Conservation (phyloP, 2,113 vertebrate genomes). For the Platycercus adscitus region DNA sequence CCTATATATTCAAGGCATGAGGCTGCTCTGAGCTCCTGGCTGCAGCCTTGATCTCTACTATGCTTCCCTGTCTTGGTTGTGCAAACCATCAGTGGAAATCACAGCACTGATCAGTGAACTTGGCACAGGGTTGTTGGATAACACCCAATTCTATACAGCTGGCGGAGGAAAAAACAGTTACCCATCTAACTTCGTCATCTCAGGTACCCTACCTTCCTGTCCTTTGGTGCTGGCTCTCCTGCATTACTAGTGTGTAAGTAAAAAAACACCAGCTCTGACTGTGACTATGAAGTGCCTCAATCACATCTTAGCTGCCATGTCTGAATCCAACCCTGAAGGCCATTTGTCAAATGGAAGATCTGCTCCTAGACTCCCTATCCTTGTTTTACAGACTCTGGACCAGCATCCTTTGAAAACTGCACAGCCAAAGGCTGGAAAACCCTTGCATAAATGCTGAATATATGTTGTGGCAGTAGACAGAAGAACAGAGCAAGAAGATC, state of each 20-base stretch:
- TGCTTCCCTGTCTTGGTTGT: neutral
- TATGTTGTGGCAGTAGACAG: neutral
- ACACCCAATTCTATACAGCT: too few species aligned
- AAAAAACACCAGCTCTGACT: neutral
- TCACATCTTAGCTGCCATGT: neutral
- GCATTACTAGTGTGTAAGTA: neutral
- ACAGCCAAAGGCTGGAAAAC: neutral
- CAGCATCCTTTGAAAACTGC: neutral
- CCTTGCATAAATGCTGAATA: neutral
- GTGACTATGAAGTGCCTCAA: neutral
- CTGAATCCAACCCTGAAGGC: neutral
- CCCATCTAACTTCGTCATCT: neutral
- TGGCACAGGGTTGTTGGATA: rapidly evolving
- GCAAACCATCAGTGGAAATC: neutral
- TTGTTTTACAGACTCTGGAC: neutral
- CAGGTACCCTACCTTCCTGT: neutral
- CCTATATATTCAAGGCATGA: neutral
- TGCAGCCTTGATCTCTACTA: neutral
- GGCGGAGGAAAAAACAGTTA: neutral
- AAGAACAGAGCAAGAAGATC: neutral
- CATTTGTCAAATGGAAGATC: neutral
- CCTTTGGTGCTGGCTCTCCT: neutral
- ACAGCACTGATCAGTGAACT: neutral
- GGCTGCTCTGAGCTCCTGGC: neutral
- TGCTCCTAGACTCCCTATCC: neutral